Evolutionary conservation across 2,113 vertebrate genomes (phyloP), one percentile per base, ranked within the genome.

Genomic region (Pteronura brasiliensis): DNA sequence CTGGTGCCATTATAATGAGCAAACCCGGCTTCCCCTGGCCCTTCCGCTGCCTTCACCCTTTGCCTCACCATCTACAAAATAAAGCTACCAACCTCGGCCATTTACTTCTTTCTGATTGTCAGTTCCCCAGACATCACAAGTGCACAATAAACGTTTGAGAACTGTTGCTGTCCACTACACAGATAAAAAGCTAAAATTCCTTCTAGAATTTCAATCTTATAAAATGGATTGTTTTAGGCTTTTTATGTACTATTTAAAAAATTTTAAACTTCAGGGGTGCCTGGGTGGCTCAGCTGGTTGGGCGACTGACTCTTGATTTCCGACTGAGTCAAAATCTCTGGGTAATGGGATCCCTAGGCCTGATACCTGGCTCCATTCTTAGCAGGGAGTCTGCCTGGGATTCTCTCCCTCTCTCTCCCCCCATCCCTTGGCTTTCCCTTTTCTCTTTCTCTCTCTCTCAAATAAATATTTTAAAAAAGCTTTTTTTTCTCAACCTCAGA

Each of bases 181-280:
- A n/a, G 25, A 59, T 6, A 79, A 1, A 15, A 4, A 61, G 67
- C 67, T 83, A 83, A 89, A 83, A 39, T 52, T 67, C 61, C 79
- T 95, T 92, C 76, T 83, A 88, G 61, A 96, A 93, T 81, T 93
- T 94, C 69, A 5, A 44, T 27, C 57, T 72, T 67, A 89, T 57
- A 20, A 4, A 81, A 71, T n/a, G 11, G n/a, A 71, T 36, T 90
- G 1, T 44, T 72, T 59, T 57, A 31, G 63, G 39, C 31, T 39
- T 65, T 72, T 63, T 7, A 57, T 12, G 20, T 52, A 87, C 21
- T 63, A 31, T 1, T 36, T 42, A n/a, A 57, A 29, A 44, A 52
- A 0, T 39, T 13, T 34, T 71, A 15, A 80, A 44, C 59, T 59
- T 74, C 17, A 67, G 76, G 18, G 8, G 34, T 21, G 67, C 67